A percentile compares a stretch with the other conserved stretches of the same genome.
phyloP scores from a whole-genome alignment of 1,140 invertebrate species.

The Lepidotrigona ventralis region DNA sequence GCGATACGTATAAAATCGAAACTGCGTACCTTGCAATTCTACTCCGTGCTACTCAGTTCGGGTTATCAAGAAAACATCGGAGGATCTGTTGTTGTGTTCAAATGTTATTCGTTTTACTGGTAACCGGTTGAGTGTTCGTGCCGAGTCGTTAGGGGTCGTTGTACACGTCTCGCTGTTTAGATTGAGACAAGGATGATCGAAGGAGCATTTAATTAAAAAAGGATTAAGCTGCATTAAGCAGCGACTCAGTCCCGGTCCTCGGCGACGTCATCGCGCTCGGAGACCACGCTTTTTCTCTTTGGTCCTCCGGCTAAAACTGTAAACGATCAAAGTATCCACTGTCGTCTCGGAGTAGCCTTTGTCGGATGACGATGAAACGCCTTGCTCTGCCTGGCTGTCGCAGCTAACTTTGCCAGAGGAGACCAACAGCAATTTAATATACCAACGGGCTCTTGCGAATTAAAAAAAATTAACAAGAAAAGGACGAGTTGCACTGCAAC shows the following conservation, averaged over 20 bases:
- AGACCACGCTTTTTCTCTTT: slow-evolving; percentile 44
- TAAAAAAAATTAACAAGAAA: slow-evolving; percentile 1
- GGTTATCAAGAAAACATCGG: background rate
- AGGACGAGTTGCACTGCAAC: too few relatives aligned
- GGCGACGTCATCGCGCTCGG: background rate
- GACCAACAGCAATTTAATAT: background rate
- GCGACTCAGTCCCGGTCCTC: slow-evolving; percentile 53
- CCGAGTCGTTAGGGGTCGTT: background rate
- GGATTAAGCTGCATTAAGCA: slow-evolving; percentile 73
- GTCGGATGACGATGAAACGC: slow-evolving; percentile 37
- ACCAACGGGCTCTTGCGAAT: background rate
- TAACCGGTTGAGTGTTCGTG: background rate
- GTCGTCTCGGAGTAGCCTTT: slow-evolving; percentile 24
- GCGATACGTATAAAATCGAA: background rate
- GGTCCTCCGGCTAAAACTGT: slow-evolving; percentile 64
- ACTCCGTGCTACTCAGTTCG: background rate
- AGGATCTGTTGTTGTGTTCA: background rate
- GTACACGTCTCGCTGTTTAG: background rate
- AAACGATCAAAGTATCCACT: slow-evolving; percentile 66
- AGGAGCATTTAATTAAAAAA: slow-evolving; percentile 74
- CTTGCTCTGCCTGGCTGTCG: slow-evolving; percentile 4
- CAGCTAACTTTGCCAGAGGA: slow-evolving; percentile 7
- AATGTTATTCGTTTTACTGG: background rate
- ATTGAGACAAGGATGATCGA: slow-evolving; percentile 52
- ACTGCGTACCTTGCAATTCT: background rate